Conservation (phyloP, 2,888 invertebrate species). For the Zelleria hepariella region DNA sequence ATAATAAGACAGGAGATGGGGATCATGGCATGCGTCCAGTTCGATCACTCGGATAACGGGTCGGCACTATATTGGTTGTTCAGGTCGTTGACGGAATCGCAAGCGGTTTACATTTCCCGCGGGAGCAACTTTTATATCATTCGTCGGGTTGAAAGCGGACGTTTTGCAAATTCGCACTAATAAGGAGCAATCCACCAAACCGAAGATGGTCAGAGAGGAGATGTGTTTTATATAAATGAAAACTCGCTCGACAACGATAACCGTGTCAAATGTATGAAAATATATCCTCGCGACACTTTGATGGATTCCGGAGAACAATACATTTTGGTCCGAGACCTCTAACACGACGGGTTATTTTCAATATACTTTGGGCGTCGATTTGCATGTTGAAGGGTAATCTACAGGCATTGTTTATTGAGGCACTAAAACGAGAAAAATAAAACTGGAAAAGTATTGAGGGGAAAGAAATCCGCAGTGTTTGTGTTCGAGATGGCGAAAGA, state of each 20-base stretch:
- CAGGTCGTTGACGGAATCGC: constrained; percentile 60
- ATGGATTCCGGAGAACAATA: too few relatives aligned
- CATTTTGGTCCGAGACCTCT: neutral
- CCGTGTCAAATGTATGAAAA: too few relatives aligned
- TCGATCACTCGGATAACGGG: constrained; percentile 67
- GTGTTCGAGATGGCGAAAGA: neutral
- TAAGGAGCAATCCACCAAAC: neutral
- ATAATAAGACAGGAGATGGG: constrained; percentile 56
- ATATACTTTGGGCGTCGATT: neutral
- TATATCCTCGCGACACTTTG: too few relatives aligned
- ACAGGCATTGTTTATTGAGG: neutral
- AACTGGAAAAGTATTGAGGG: neutral
- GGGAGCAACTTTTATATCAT: neutral
- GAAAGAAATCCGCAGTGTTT: neutral
- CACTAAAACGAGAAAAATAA: neutral
- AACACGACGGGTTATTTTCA: neutral
- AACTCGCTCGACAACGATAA: too few relatives aligned
- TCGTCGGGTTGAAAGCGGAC: constrained; percentile 2
- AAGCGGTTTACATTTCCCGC: constrained; percentile 30
- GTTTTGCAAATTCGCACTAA: neutral
- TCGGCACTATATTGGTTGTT: constrained; percentile 53
- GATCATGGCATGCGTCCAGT: constrained; percentile 64
- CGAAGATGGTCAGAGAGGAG: too few relatives aligned
- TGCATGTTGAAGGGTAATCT: neutral
- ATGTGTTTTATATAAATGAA: too few relatives aligned